Evolutionary conservation across 2,113 vertebrate species (phyloP), one percentile per base, ranked within the genome.

Genomic region (Phrynosoma platyrhinos): DNA sequence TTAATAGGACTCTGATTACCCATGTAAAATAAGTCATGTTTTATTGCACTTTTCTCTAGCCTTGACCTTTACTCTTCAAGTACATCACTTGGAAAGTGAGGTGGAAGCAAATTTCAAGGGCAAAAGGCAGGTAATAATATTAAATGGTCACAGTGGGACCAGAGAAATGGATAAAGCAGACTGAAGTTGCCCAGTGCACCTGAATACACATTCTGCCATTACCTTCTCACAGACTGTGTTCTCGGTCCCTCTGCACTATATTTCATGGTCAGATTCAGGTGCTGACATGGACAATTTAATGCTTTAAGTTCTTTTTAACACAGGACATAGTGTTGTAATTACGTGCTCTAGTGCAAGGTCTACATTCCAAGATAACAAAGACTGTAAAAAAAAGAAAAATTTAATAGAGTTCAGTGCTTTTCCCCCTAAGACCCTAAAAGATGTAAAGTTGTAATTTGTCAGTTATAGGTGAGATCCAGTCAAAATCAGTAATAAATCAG

Each of bases 221-320:
- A 87, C 90, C 95, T 93, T 91, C 91, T 93, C 90, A 94, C 93
- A 88, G 91, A 91, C 91, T 93, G 96, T 97, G 96, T 97, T 96
- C 96, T 96, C 93, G 96, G 95, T 95, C 96, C 95, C 96, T 89
- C 94, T 93, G 88, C 93, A 88, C 86, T 93, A 96, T 98, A 97
- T 98, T 98, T 98, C 97, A 98, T 93, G 88, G 96, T 95, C 94
- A 96, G 95, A 94, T 96, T 92, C 94, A 95, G 95, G 98, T 82
- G 97, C 97, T 98, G 98, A 98, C 97, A 98, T 90, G 95, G 97
- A 96, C 97, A 98, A 98, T 98, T 98, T 98, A 97, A 97, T 96
- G 96, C 97, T 97, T 97, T 96, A 47, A 97, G 98, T 98, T 98
- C 96, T 97, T 97, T 96, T 93, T 96, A 96, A 97, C 94, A 88